These are phyloP conservation scores for Drosophila paranaensis DNA, from an alignment of 2,888 invertebrate genomes.

Conservation along the genomic window DNA sequence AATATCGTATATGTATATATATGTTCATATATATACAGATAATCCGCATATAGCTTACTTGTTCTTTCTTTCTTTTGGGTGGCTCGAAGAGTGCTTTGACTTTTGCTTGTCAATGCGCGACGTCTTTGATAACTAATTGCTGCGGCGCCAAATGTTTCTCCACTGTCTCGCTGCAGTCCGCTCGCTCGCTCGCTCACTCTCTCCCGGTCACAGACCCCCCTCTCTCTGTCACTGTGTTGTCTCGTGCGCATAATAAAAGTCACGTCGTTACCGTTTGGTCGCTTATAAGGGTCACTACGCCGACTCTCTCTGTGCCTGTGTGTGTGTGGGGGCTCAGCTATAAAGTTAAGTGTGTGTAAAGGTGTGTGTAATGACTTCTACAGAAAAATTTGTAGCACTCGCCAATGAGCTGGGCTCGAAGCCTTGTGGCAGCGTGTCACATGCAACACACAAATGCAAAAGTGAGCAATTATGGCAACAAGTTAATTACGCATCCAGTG, in stretches of 20 bases:
- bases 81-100: constrained; percentile 76
- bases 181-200: background rate
- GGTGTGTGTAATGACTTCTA: constrained; percentile 56
- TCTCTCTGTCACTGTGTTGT: constrained; percentile 12
- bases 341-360: constrained; percentile 44
- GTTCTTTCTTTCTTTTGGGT: constrained; percentile 54
- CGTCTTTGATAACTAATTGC: constrained; percentile 80
- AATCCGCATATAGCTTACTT: constrained; percentile 49
- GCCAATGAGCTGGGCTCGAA: constrained; percentile 31
- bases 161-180: constrained; percentile 31
- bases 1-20: constrained; percentile 11
- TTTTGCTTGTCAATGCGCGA: constrained; percentile 79
- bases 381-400: constrained; percentile 46
- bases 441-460: constrained; percentile 69
- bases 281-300: constrained; percentile 59
- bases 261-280: constrained; percentile 74
- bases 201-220: background rate
- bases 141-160: constrained; percentile 74
- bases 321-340: constrained; percentile 21
- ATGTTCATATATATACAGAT: constrained; percentile 21
- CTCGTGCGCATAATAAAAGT: constrained; percentile 72
- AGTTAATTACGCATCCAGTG: constrained; percentile 71
- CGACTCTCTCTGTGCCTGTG: constrained; percentile 6
- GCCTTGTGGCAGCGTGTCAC: constrained; percentile 54
- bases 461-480: constrained; percentile 82